These are phyloP conservation scores for Brachynemurus nebulosus DNA, from an alignment of 2,888 invertebrate genomes.

Conservation along the genomic window DNA sequence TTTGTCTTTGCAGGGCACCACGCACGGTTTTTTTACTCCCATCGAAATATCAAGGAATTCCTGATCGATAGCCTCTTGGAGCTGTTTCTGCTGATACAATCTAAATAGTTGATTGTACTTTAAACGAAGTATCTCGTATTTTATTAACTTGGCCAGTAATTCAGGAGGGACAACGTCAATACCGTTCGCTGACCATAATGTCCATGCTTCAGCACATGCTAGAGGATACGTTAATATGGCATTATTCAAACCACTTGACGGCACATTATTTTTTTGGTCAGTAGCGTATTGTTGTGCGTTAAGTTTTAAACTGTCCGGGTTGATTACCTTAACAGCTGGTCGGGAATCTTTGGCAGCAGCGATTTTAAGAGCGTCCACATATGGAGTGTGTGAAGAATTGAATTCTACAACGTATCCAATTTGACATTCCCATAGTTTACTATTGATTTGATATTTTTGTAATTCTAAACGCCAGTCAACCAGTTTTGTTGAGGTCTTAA, in stretches of 20 bases:
- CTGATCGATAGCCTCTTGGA: neutral
- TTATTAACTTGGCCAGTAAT: conserved; percentile 4
- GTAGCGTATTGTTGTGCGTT: no score
- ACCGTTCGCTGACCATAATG: no score
- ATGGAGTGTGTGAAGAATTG: neutral
- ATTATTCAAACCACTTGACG: neutral
- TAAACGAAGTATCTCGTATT: conserved; percentile 7
- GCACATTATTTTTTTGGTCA: neutral
- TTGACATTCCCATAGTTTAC: neutral
- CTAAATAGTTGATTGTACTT: conserved; percentile 1
- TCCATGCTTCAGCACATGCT: neutral
- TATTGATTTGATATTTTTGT: neutral
- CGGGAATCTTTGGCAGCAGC: neutral
- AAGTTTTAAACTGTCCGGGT: neutral
- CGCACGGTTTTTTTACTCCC: neutral
- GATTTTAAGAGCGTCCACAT: neutral
- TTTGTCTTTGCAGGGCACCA: no score
- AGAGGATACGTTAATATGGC: neutral
- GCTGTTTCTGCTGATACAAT: neutral
- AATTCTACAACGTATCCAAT: conserved; percentile 1
- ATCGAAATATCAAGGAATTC: neutral
- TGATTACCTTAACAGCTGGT: neutral
- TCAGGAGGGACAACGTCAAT: neutral
- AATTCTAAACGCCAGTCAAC: neutral
- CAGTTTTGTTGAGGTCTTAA: neutral